Evolutionary conservation across 2,113 vertebrate genomes (phyloP).

Genomic region (Machaerirhynchus nigripectus): DNA sequence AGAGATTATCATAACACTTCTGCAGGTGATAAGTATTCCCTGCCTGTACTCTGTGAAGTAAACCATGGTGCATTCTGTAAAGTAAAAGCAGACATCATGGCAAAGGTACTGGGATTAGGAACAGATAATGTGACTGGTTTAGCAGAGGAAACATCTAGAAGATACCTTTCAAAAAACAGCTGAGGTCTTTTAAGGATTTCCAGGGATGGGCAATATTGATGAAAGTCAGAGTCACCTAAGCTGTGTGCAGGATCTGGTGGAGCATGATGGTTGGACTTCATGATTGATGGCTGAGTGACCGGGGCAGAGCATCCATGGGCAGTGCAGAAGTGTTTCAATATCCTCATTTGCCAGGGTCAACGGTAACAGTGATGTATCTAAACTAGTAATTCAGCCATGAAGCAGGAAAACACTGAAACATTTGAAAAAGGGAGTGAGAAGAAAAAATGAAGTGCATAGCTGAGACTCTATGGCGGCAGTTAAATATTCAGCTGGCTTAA

Average conservation of each 20-base stretch:
- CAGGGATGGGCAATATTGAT: neutral
- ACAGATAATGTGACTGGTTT: neutral
- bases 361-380: neutral
- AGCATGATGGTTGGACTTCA: accelerated
- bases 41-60: neutral
- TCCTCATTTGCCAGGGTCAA: neutral
- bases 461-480: neutral
- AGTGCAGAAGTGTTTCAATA: neutral
- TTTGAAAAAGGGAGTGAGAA: neutral
- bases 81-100: neutral
- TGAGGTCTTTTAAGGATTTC: neutral
- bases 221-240: neutral
- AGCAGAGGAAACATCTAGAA: neutral
- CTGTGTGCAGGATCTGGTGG: neutral
- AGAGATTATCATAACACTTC: slow-evolving; percentile 61
- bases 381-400: neutral
- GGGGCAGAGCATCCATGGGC: neutral
- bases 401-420: accelerated
- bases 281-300: accelerated
- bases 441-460: neutral
- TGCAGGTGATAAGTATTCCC: slow-evolving; percentile 52
- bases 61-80: neutral
- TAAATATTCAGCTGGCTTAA: neutral
- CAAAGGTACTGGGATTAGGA: neutral
- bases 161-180: neutral